Percentiles rank a stretch among this genome's conserved stretches.
These are phyloP conservation scores for Gallinago media DNA, from an alignment of 2,113 vertebrate genomes.

Conservation along the genomic window DNA sequence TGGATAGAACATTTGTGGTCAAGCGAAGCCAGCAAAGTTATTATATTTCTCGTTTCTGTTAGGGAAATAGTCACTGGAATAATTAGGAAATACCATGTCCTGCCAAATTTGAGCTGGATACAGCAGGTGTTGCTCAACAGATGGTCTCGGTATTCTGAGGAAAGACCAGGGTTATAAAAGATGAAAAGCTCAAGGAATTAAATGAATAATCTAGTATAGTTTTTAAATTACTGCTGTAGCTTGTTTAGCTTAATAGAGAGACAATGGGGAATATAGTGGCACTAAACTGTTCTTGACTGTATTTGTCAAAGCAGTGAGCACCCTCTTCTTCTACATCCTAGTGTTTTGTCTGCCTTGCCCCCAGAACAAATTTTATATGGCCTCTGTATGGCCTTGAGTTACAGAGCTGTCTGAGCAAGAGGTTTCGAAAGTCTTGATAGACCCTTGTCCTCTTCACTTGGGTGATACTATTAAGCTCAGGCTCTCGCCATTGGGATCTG, in stretches of 20 bases:
- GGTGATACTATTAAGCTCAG: not conserved
- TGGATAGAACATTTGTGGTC: not conserved
- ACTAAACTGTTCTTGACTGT: not conserved
- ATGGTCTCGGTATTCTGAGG: not conserved
- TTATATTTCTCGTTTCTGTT: not conserved
- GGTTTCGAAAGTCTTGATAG: not conserved
- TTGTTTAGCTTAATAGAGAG: not conserved
- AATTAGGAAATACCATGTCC: not conserved
- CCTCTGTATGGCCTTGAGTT: not conserved
- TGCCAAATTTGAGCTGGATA: not conserved
- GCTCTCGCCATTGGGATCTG: not conserved
- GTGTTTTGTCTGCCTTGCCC: not conserved
- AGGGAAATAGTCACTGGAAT: not conserved
- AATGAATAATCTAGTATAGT: not conserved
- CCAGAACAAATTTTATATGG: not conserved
- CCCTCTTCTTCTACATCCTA: not conserved
- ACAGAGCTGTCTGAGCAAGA: not conserved
- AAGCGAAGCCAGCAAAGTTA: not conserved
- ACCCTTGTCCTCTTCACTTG: not conserved
- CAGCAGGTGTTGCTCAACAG: not conserved
- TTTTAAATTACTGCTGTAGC: not conserved
- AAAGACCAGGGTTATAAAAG: not conserved
- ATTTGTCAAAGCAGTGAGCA: not conserved
- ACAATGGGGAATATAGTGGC: fast-evolving
- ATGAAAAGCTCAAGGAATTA: not conserved